phyloP scores from a whole-genome alignment of 1,140 invertebrate species.

The Achatina immaculata region DNA sequence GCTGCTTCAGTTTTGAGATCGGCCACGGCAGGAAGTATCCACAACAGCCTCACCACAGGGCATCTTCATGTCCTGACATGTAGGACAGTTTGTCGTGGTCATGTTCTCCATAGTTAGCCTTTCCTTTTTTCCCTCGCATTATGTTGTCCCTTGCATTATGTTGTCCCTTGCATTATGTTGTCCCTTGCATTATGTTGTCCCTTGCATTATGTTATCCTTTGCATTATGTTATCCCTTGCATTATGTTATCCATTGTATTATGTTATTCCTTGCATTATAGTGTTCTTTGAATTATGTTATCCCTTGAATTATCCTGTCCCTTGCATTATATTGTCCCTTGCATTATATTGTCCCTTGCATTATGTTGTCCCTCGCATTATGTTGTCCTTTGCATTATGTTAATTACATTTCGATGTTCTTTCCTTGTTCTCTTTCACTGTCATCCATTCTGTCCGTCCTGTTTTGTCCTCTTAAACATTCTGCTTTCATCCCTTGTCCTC shows the following conservation, averaged over 20 bases:
- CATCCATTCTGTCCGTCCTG: too few species aligned
- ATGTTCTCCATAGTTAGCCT: background rate
- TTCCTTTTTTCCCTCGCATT: too few species aligned
- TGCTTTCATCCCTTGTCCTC: too few species aligned
- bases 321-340: background rate
- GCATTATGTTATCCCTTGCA: background rate
- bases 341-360: too few species aligned
- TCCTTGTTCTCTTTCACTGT: too few species aligned
- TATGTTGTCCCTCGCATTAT: too few species aligned
- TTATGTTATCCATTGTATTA: background rate
- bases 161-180: background rate
- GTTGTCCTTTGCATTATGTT: background rate
- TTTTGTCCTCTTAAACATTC: too few species aligned
- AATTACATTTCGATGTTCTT: background rate
- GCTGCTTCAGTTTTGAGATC: constrained; percentile 76
- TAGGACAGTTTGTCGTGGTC: too few species aligned
- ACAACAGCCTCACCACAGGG: constrained; percentile 65
- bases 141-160: background rate
- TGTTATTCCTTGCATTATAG: background rate
- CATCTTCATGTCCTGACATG: constrained; percentile 45
- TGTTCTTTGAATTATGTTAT: too few species aligned
- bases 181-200: background rate
- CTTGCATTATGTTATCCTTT: background rate
- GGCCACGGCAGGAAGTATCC: constrained; percentile 78
- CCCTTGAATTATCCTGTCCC: too few species aligned